These are phyloP conservation scores for Panthera uncia DNA, from an alignment of 2,113 vertebrate genomes.

Conservation along the genomic window DNA sequence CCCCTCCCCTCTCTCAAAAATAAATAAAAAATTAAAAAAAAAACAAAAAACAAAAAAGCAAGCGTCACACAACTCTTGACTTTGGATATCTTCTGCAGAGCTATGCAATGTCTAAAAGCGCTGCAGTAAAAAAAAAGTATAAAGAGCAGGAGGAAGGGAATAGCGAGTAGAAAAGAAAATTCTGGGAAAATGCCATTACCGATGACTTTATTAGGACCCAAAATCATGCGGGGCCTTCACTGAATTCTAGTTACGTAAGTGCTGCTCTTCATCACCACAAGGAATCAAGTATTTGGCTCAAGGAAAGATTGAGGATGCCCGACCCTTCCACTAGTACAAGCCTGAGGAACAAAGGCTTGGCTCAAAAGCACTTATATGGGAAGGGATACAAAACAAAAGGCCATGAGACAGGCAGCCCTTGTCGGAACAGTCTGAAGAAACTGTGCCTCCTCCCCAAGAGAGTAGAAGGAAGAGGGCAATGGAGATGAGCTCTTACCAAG, in stretches of 20 bases:
- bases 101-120: not conserved
- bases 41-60: no score
- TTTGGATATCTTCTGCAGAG: not conserved
- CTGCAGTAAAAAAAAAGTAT: not conserved
- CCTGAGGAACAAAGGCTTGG: not conserved
- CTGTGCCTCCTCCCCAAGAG: not conserved
- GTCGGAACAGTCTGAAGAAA: not conserved
- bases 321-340: not conserved
- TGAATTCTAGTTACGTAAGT: not conserved
- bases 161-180: not conserved
- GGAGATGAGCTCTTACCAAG: slow-evolving; percentile 88
- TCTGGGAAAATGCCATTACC: not conserved
- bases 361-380: not conserved
- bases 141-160: not conserved
- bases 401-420: not conserved
- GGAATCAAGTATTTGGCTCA: slow-evolving; percentile 18
- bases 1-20: no score
- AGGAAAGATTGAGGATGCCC: not conserved
- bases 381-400: not conserved
- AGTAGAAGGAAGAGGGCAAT: not conserved
- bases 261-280: not conserved
- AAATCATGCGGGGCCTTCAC: not conserved
- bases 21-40: no score
- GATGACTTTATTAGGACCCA: not conserved
- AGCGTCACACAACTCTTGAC: not conserved